phyloP scores from a whole-genome alignment of 2,113 vertebrate genomes.

The Nanorana parkeri region DNA sequence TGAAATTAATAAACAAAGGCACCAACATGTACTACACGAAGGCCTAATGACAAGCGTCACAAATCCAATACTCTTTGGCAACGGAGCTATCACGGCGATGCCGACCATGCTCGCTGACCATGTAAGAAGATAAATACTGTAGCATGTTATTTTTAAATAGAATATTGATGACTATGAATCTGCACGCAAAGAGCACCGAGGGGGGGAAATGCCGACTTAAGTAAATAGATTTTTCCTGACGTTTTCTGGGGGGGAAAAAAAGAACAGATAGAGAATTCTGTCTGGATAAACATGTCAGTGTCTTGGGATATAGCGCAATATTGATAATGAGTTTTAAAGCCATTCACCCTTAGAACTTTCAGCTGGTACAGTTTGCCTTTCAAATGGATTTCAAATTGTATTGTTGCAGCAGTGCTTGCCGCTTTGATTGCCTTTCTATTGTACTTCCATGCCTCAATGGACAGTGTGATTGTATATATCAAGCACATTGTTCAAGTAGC shows the following conservation, averaged over 20 bases:
- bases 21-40: conserved; percentile 8
- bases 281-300: conserved; percentile 69
- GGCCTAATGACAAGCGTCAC: conserved; percentile 52
- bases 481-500: conserved; percentile 64
- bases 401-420: conserved; percentile 67
- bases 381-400: conserved; percentile 72
- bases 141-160: conserved; percentile 56
- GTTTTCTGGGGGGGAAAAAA: conserved; percentile 50
- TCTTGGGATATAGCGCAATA: conserved; percentile 60
- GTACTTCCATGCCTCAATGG: conserved; percentile 72
- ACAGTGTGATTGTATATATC: conserved; percentile 68
- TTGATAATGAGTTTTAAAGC: conserved; percentile 72
- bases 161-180: conserved; percentile 56
- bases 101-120: conserved; percentile 43
- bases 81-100: conserved; percentile 20
- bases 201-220: conserved; percentile 60
- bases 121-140: conserved; percentile 59
- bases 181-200: conserved; percentile 60
- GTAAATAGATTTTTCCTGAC: conserved; percentile 62
- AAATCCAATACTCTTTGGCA: conserved; percentile 40
- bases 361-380: conserved; percentile 69
- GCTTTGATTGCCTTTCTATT: conserved; percentile 66
- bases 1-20: conserved; percentile 41
- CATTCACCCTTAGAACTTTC: conserved; percentile 70
- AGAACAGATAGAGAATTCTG: conserved; percentile 46